Conservation (phyloP, 2,113 vertebrate species). For the Micromys minutus region DNA sequence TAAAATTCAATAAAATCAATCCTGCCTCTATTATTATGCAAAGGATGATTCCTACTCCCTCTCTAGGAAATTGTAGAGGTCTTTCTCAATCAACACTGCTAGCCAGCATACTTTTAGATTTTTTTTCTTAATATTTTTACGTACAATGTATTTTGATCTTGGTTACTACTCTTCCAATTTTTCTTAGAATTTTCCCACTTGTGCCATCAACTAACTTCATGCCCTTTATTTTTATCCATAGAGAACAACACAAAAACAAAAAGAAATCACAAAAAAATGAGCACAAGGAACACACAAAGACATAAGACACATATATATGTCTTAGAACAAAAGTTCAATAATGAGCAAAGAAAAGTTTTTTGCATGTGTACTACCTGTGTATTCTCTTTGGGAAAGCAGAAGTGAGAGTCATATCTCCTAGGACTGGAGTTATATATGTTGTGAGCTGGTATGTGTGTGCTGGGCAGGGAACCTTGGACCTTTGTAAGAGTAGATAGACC, state of each 20-base stretch:
- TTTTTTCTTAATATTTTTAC: background rate
- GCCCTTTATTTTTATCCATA: background rate
- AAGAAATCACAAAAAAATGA: background rate
- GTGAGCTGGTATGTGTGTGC: background rate
- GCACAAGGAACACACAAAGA: background rate
- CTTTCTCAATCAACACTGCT: background rate
- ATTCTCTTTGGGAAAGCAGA: background rate
- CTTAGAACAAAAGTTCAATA: background rate
- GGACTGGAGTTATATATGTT: background rate
- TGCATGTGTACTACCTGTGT: background rate
- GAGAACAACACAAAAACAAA: background rate
- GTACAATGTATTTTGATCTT: background rate
- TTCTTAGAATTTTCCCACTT: background rate
- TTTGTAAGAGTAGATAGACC: fast-evolving
- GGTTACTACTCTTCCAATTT: background rate
- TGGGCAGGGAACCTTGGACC: background rate
- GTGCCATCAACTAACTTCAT: background rate
- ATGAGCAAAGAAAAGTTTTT: background rate
- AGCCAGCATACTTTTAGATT: background rate
- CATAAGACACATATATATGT: background rate
- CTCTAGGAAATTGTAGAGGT: background rate
- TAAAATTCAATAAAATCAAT: background rate
- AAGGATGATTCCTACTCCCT: background rate
- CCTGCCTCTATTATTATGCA: background rate
- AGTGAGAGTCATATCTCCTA: no score